phyloP scores from a whole-genome alignment of 2,797 vertebrate species.

The Hypotaenidia philippensis region DNA sequence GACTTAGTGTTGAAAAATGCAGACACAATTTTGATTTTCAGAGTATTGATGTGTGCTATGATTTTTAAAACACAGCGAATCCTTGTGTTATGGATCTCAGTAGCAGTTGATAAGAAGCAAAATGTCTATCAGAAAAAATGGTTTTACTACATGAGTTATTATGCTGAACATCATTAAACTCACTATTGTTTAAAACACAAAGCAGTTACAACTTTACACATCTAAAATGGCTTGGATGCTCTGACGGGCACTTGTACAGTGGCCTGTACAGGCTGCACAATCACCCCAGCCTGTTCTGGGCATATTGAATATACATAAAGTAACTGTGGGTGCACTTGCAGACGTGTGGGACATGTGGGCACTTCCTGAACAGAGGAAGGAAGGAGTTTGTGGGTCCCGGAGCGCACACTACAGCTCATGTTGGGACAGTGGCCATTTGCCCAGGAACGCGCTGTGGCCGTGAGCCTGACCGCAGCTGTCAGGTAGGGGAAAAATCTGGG shows the following conservation, averaged over 20 bases:
- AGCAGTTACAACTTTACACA: not conserved
- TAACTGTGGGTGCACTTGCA: too few relatives aligned
- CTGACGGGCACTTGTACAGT: accelerated
- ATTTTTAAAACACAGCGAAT: not conserved
- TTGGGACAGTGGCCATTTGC: accelerated
- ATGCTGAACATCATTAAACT: not conserved
- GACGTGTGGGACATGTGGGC: accelerated
- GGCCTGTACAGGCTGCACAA: not conserved
- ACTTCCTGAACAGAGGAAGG: too few relatives aligned
- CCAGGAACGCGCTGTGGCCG: accelerated
- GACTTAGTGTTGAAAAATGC: not conserved
- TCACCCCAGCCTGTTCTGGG: accelerated
- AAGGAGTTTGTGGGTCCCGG: accelerated
- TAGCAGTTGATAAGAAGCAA: not conserved
- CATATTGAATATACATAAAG: accelerated
- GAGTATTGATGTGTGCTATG: not conserved
- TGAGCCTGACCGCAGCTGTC: not conserved
- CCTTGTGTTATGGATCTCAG: not conserved
- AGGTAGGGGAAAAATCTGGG: accelerated
- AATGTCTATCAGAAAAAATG: not conserved
- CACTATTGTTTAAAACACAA: not conserved
- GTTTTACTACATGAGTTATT: not conserved
- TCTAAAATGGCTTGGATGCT: not conserved
- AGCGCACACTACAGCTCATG: accelerated
- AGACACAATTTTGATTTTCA: not conserved